Percentiles rank a stretch among this genome's conserved stretches.
phyloP scores from a whole-genome alignment of 2,113 vertebrate species.

The Pollachius pollachius region DNA sequence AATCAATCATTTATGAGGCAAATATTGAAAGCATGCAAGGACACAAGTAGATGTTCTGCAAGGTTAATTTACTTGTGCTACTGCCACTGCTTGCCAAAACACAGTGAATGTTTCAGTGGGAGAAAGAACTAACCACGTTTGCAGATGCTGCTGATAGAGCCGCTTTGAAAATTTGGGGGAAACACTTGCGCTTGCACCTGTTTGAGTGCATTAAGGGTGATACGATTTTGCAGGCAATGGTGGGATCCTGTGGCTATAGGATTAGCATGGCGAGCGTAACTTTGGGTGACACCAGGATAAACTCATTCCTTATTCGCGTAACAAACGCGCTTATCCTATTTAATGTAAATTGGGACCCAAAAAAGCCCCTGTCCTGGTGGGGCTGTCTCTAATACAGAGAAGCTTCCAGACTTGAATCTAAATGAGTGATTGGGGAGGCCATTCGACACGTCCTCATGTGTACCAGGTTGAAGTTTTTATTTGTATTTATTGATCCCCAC shows the following conservation, averaged over 20 bases:
- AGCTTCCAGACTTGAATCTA: background rate
- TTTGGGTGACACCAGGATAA: background rate
- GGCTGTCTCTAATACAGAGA: background rate
- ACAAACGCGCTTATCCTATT: slow-evolving; percentile 1
- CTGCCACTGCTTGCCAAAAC: no score
- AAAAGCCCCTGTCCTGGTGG: background rate
- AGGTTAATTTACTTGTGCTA: background rate
- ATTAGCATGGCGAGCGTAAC: background rate
- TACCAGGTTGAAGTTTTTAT: background rate
- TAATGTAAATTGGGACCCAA: background rate
- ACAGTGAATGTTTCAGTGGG: background rate
- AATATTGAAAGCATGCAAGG: background rate
- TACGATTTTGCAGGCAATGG: background rate
- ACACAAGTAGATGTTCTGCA: background rate
- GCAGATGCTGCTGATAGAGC: background rate
- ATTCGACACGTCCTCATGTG: background rate
- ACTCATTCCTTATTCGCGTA: background rate
- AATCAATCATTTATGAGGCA: background rate
- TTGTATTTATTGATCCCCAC: background rate
- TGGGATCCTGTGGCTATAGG: background rate
- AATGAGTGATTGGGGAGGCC: background rate
- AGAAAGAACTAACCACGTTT: background rate
- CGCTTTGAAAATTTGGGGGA: background rate
- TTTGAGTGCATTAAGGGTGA: background rate
- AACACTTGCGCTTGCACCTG: background rate